Evolutionary conservation across 2,888 invertebrate genomes (phyloP).

Genomic region (Tiphia femorata): DNA sequence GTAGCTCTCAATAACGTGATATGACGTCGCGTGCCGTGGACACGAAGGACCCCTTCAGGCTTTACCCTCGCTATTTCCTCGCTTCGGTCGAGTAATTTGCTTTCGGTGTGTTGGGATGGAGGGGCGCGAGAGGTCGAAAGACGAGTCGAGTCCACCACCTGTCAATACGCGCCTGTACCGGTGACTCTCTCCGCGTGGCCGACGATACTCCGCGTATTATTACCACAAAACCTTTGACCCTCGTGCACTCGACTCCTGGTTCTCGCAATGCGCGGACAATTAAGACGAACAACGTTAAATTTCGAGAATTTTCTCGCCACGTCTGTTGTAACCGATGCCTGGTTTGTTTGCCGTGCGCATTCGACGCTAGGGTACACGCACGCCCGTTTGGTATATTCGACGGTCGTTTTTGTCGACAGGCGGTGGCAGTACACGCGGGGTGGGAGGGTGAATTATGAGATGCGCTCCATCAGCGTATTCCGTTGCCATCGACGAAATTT

Average conservation of each 20-base stretch:
- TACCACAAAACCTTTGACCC: conserved; percentile 30
- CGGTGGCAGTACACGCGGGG: background rate
- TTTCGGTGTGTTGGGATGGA: conserved; percentile 20
- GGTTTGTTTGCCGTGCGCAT: too few relatives aligned
- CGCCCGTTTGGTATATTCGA: too few relatives aligned
- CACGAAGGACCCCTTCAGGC: conserved; percentile 56
- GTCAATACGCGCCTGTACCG: conserved; percentile 53
- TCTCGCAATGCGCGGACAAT: too few relatives aligned
- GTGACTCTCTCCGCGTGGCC: conserved; percentile 42
- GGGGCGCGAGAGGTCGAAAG: conserved; percentile 28
- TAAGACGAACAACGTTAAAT: too few relatives aligned
- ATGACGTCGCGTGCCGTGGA: conserved; percentile 59
- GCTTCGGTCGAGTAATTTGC: conserved; percentile 53
- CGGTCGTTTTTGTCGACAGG: too few relatives aligned
- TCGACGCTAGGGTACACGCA: too few relatives aligned
- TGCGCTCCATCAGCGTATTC: conserved; percentile 12
- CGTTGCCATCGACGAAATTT: conserved; percentile 11
- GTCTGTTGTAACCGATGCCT: too few relatives aligned
- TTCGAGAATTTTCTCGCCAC: too few relatives aligned
- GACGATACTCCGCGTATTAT: conserved; percentile 32
- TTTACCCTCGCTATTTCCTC: conserved; percentile 51
- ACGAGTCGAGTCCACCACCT: conserved; percentile 39
- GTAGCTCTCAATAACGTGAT: conserved; percentile 60
- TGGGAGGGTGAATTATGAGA: conserved; percentile 1
- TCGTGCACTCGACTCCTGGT: conserved; percentile 14